Evolutionary conservation across 1,140 invertebrate genomes (phyloP), one percentile per base, ranked within the genome.

Genomic region (Drosophila pallidifrons): DNA sequence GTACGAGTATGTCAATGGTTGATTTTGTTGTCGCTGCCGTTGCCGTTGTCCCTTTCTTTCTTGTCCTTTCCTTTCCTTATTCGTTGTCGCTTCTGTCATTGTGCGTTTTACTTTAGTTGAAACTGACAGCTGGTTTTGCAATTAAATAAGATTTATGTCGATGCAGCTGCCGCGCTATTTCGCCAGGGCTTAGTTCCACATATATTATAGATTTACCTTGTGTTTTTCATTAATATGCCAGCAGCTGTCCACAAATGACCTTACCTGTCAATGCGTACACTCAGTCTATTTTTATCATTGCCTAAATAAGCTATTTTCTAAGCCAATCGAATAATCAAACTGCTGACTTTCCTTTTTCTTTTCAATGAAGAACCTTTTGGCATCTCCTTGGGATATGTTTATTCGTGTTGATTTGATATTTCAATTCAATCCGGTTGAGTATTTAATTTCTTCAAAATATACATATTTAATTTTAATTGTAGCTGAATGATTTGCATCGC

Each of bases 81-180:
- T 28, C 38, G 41, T 11, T 59, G 25, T 73, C 45, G 43, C 52
- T 52, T 4, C 41, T 60, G 32, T 65, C 59, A 35, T 55, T 46
- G 43, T 64, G 46, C 45, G 38, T 63, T 72, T 58, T 60, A 74
- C 67, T 60, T 88, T 88, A 75, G 85, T 70, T 69, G 68, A 89
- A 88, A 89, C 89, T 89, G 85, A 89, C 85, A 88, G 81, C 60
- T 89, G 77, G 85, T 75, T 89, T 75, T 89, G 81, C 85, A 88
- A 88, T 88, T 88, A 88, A 88, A 88, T 88, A 88, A 88, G 85
- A 88, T 88, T 88, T 88, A 88, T 88, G 73, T 68, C 57, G 69
- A 49, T 77, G 64, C 76, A 68, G 64, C 63, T 55, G 71, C 47
- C 43, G n/a, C n/a, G 15, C 11, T 49, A 66, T 58, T 20, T 15